A percentile compares a stretch with the other conserved stretches of the same genome.
phyloP scores from a whole-genome alignment of 1,140 invertebrate species.

The Drosophila lacertosa region DNA sequence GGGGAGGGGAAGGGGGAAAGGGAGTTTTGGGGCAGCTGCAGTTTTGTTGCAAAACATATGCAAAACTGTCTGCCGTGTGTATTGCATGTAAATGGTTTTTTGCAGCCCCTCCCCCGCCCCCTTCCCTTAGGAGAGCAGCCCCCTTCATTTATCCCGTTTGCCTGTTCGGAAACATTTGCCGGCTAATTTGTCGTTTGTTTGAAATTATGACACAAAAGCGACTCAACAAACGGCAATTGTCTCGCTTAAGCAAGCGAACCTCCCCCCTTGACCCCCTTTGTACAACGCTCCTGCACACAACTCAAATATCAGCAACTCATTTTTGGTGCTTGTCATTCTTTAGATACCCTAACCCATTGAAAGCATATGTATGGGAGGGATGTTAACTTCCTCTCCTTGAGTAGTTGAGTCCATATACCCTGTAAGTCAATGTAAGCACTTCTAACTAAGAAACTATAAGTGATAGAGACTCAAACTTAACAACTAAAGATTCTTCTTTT shows the following conservation, averaged over 20 bases:
- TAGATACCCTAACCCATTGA: no score
- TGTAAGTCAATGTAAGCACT: no score
- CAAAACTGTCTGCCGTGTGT: constrained; percentile 64
- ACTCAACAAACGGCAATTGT: constrained; percentile 47
- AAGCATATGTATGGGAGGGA: no score
- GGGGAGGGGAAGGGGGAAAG: constrained; percentile 8
- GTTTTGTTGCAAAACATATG: constrained; percentile 65
- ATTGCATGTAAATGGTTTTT: constrained; percentile 79
- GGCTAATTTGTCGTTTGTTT: constrained; percentile 77
- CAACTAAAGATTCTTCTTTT: no score
- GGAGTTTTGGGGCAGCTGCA: neutral
- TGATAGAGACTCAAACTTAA: no score
- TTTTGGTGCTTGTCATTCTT: no score
- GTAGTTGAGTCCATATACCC: no score
- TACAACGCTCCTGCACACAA: constrained; percentile 15
- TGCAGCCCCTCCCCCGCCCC: constrained; percentile 6
- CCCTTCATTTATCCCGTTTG: constrained; percentile 1
- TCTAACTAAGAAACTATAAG: no score
- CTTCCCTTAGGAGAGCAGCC: no score
- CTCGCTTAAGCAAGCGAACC: neutral
- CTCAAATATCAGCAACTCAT: constrained; percentile 43
- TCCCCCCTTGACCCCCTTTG: constrained; percentile 9
- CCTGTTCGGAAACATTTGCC: constrained; percentile 47
- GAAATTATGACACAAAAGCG: constrained; percentile 76
- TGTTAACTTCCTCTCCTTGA: no score